These are phyloP conservation scores for Agapornis canus DNA, from an alignment of 2,797 vertebrate species.

Conservation along the genomic window DNA sequence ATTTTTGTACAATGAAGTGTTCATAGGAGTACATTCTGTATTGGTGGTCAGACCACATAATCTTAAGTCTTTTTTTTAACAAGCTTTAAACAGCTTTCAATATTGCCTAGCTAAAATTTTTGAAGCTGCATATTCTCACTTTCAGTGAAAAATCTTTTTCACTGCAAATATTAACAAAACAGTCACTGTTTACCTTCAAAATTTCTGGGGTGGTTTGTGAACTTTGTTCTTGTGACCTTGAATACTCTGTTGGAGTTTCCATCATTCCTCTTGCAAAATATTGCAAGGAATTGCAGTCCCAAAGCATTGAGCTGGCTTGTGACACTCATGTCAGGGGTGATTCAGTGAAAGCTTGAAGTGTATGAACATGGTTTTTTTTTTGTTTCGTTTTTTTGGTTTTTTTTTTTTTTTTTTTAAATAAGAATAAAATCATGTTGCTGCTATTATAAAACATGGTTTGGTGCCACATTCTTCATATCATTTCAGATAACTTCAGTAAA, in stretches of 20 bases:
- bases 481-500: neutral
- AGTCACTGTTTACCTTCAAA: neutral
- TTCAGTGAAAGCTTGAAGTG: neutral
- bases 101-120: neutral
- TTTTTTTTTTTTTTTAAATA: neutral
- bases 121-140: neutral
- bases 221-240: neutral
- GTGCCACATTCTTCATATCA: neutral
- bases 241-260: conserved; percentile 4
- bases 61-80: neutral
- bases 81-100: neutral
- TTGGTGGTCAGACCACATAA: neutral
- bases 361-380: neutral
- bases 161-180: neutral
- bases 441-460: neutral
- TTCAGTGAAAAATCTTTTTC: neutral
- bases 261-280: neutral
- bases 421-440: neutral
- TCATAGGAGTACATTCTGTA: neutral
- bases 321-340: neutral
- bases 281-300: neutral
- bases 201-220: neutral
- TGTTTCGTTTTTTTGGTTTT: neutral
- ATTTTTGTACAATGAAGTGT: neutral
- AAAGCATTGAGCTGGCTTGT: neutral